These are phyloP conservation scores for Argyrosomus regius DNA, from an alignment of 2,797 vertebrate species.

Conservation along the genomic window DNA sequence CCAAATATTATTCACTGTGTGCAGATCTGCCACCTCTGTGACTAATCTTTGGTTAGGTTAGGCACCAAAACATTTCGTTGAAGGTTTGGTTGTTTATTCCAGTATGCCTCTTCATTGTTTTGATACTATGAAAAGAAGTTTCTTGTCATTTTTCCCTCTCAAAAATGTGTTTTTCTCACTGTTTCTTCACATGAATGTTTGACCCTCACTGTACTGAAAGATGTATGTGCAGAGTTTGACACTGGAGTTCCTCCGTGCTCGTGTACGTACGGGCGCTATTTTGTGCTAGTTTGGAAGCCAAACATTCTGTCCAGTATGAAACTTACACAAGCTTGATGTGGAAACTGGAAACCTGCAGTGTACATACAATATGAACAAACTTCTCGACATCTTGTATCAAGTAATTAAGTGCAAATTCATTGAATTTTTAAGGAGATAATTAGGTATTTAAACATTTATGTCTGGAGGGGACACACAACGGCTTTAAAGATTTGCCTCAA, in stretches of 20 bases:
- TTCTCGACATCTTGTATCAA: too few relatives aligned
- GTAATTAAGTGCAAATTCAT: too few relatives aligned
- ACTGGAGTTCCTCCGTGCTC: not conserved
- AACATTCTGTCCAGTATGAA: too few relatives aligned
- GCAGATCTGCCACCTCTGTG: not conserved
- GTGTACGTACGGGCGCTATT: not conserved
- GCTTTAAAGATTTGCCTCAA: not conserved
- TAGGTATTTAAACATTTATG: not conserved
- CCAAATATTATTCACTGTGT: too few relatives aligned
- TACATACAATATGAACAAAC: too few relatives aligned
- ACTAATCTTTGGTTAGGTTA: not conserved
- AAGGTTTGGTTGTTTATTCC: too few relatives aligned
- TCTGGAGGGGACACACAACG: not conserved
- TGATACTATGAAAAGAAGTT: too few relatives aligned
- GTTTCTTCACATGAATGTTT: not conserved
- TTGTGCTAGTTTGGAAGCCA: not conserved
- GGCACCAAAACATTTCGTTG: not conserved
- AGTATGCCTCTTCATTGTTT: too few relatives aligned
- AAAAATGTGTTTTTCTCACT: not conserved
- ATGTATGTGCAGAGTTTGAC: not conserved
- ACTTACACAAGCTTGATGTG: too few relatives aligned
- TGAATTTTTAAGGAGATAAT: too few relatives aligned
- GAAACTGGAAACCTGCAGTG: too few relatives aligned
- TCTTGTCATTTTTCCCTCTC: too few relatives aligned
- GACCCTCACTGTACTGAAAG: not conserved